Conservation (phyloP, 2,888 invertebrate genomes). For the Nipponacmea schrenckii region DNA sequence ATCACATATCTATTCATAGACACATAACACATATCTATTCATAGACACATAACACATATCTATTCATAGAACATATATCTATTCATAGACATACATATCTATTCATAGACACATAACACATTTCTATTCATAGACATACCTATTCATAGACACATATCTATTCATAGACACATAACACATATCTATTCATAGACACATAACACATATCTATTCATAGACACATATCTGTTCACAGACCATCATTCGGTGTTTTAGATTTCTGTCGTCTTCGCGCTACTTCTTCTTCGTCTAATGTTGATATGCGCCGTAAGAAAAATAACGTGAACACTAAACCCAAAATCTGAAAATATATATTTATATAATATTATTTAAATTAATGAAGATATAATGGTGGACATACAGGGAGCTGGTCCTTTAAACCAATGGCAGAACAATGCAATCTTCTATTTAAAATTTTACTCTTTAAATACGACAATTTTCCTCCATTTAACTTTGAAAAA, state of each 20-base stretch:
- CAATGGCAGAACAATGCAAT: no score
- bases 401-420: no score
- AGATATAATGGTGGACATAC: no score
- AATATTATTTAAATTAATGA: background rate
- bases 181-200: no score
- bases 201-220: constrained; percentile 20
- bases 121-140: no score
- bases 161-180: constrained; percentile 15
- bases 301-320: constrained; percentile 4
- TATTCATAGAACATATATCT: no score
- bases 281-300: background rate
- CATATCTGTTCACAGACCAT: constrained; percentile 9
- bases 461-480: no score
- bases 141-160: constrained; percentile 19
- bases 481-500: no score
- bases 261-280: constrained; percentile 9
- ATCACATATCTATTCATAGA: no score
- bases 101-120: no score
- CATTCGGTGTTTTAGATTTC: constrained; percentile 3
- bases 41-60: constrained; percentile 7
- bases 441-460: no score
- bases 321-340: constrained; percentile 15
- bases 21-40: constrained; percentile 8
- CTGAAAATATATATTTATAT: background rate
- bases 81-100: no score